A percentile compares a stretch with the other conserved stretches of the same genome.
Evolutionary conservation across 2,113 vertebrate genomes (phyloP).

Genomic region (Pseudopodoces humilis): DNA sequence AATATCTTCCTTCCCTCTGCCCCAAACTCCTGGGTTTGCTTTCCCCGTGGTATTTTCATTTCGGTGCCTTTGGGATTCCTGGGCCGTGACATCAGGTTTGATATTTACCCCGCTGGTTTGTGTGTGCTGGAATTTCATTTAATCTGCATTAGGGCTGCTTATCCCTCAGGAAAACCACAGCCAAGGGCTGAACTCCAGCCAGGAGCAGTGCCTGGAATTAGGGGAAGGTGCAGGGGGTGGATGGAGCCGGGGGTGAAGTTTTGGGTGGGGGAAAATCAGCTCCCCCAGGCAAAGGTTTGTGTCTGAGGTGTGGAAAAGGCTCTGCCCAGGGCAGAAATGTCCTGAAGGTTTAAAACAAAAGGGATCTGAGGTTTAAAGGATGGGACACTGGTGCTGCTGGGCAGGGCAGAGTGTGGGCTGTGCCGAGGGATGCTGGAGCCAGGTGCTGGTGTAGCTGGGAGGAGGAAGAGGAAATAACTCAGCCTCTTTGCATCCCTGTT

Average conservation of each 20-base stretch:
- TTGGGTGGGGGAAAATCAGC: neutral
- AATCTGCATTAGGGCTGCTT: constrained; percentile 60
- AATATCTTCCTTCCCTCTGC: neutral
- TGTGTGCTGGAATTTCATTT: constrained; percentile 62
- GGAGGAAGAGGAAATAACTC: neutral
- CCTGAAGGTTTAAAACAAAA: neutral
- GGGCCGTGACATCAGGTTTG: constrained; percentile 45
- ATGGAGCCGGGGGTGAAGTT: neutral
- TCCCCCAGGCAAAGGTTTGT: neutral
- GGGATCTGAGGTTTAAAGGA: neutral
- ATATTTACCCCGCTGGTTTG: neutral
- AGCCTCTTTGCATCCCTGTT: neutral
- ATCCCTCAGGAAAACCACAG: neutral
- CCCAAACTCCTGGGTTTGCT: neutral
- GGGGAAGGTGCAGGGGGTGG: neutral
- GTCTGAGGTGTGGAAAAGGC: neutral
- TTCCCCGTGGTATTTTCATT: constrained; percentile 12
- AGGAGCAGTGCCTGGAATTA: neutral
- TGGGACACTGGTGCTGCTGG: neutral
- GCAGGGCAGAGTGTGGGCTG: neutral
- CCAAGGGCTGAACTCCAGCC: neutral
- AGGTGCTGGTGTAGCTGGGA: neutral
- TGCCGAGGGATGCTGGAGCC: neutral
- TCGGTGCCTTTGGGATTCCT: constrained; percentile 38
- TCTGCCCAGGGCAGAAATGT: neutral